Evolutionary conservation across 2,888 invertebrate species (phyloP).

Genomic region (Parascotia fuliginaria): DNA sequence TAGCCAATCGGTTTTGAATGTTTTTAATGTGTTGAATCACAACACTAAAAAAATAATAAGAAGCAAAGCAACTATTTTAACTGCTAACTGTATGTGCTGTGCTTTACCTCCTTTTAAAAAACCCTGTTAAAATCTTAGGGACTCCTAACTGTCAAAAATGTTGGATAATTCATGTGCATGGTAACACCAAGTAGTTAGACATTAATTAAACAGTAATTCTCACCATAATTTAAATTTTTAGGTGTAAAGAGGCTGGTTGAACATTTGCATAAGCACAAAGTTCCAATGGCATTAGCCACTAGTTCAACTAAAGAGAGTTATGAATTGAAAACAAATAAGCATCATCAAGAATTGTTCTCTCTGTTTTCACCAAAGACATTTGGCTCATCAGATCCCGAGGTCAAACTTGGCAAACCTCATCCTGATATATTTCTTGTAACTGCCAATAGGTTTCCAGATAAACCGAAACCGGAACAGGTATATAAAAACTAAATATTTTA

Average conservation of each 20-base stretch:
- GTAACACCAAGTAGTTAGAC: too few species aligned
- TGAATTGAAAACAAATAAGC: conserved; percentile 88
- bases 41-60: too few species aligned
- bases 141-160: too few species aligned
- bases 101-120: too few species aligned
- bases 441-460: conserved; percentile 89
- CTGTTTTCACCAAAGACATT: conserved; percentile 91
- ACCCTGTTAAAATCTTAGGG: too few species aligned
- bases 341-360: conserved; percentile 88
- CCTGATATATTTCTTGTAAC: conserved; percentile 95
- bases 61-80: too few species aligned
- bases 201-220: neutral
- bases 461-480: conserved; percentile 86
- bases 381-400: conserved; percentile 93
- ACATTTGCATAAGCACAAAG: conserved; percentile 89
- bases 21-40: too few species aligned
- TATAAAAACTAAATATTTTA: neutral
- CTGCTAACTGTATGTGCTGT: too few species aligned
- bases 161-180: too few species aligned
- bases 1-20: too few species aligned
- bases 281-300: conserved; percentile 95
- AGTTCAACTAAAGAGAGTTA: conserved; percentile 92
- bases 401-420: conserved; percentile 93
- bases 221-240: conserved; percentile 61
- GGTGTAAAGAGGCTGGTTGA: conserved; percentile 91